Evolutionary conservation across 2,113 vertebrate species (phyloP).

Genomic region (Anarhynchus alexandrinus): DNA sequence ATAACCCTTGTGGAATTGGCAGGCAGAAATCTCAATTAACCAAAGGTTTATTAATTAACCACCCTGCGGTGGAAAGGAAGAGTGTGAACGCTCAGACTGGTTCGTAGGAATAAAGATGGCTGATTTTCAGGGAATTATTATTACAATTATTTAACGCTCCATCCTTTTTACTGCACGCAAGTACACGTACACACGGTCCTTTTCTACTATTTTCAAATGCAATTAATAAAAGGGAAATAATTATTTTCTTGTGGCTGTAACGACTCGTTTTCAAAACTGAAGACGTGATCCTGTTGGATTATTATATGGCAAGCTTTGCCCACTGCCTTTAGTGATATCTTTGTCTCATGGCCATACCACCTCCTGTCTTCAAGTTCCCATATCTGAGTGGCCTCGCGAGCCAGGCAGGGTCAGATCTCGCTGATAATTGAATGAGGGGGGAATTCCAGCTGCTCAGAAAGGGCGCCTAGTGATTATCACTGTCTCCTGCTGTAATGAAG

Average conservation of each 20-base stretch:
- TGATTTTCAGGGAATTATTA: neutral
- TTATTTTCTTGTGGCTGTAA: neutral
- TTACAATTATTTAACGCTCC: neutral
- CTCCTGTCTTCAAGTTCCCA: conserved; percentile 31
- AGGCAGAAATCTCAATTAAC: conserved; percentile 69
- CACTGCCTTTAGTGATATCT: neutral
- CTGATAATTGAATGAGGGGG: conserved; percentile 32
- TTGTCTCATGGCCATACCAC: neutral
- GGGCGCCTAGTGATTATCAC: conserved; percentile 40
- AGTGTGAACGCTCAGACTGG: neutral
- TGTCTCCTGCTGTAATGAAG: conserved; percentile 55
- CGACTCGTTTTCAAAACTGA: neutral
- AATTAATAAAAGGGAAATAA: neutral
- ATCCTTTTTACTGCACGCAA: neutral
- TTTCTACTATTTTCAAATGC: neutral
- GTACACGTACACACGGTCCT: neutral
- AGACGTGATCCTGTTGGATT: neutral
- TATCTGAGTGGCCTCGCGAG: conserved; percentile 21
- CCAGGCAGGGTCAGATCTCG: conserved; percentile 24
- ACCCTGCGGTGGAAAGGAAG: conserved; percentile 21
- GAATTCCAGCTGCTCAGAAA: conserved; percentile 45
- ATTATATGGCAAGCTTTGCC: neutral
- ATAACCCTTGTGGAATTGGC: conserved; percentile 57
- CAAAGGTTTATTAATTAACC: conserved; percentile 70
- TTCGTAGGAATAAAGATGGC: neutral